Evolutionary conservation across 2,113 vertebrate species (phyloP).

Genomic region (Anguilla rostrata): DNA sequence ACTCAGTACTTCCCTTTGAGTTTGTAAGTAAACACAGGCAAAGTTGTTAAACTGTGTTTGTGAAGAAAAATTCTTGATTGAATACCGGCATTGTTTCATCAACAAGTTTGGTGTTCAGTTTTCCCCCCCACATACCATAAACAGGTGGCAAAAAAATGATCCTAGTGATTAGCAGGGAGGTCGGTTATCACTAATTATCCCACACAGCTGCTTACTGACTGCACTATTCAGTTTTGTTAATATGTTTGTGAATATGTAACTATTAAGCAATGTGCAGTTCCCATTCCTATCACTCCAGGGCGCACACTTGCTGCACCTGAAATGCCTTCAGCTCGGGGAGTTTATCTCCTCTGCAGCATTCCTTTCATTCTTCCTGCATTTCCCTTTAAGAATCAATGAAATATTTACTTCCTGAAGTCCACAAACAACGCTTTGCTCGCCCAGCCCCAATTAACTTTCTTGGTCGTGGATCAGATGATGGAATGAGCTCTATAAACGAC

Average conservation of each 20-base stretch:
- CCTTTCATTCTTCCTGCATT: constrained; percentile 3
- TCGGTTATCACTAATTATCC: background rate
- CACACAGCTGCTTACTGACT: background rate
- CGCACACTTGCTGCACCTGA: background rate
- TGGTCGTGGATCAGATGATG: constrained; percentile 2
- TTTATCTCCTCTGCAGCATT: background rate
- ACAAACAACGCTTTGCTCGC: background rate
- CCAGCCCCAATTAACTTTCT: background rate
- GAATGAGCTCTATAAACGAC: constrained; percentile 26
- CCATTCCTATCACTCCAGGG: background rate
- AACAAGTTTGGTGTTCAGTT: background rate
- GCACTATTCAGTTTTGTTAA: background rate
- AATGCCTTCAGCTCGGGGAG: background rate
- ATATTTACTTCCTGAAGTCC: background rate
- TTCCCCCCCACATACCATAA: too few relatives aligned
- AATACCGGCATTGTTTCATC: background rate
- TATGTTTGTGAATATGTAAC: background rate
- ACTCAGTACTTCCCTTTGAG: too few relatives aligned
- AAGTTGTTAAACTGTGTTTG: too few relatives aligned
- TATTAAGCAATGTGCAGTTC: background rate
- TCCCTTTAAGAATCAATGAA: background rate
- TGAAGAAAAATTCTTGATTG: too few relatives aligned
- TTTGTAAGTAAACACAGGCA: too few relatives aligned
- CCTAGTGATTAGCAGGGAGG: background rate
- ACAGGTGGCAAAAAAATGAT: too few relatives aligned